Evolutionary conservation across 2,888 invertebrate genomes (phyloP), one percentile per base, ranked within the genome.

Genomic region (Asteroscopus sphinx): DNA sequence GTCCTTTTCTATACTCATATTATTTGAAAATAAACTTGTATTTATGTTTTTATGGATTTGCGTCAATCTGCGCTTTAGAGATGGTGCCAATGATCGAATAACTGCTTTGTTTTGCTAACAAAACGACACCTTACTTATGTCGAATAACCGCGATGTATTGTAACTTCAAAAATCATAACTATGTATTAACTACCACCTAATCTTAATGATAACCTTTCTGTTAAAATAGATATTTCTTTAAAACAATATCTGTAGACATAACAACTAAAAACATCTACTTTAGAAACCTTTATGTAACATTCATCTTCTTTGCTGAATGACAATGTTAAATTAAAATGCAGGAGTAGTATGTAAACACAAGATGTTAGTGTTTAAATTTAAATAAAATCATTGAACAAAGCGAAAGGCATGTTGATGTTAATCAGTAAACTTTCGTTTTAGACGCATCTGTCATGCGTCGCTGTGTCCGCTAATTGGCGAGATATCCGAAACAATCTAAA

Each of bases 341-440:
- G 51, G 13, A 51, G 36, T 12, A 40, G 33, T 41, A 48, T 66
- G 45, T 33, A 42, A 66, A 66, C 39, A 41, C 13, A 11, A 69
- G 46, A 53, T 32, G 42, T 52, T 49, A 57, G 67, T 45, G 33
- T 58, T 57, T 56, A 16, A 48, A 66, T 73, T 68, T 55, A 57
- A 73, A 54, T 61, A 60, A 52, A 70, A 62, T 48, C 57, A 60
- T 60, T 35, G 46, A 62, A 66, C 62, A 63, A 65, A 73, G 65
- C 59, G 59, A 68, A 71, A 66, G 68, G 73, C 68, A 76, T 76
- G 64, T 56, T 12, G 55, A 62, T 64, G 55, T 33, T 64, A 64
- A 71, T 68, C 64, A 52, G 45, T 17, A 49, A 64, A 82, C 79
- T 82, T 83, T 82, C 80, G 57, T 81, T 81, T 75, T 53, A 51